Evolutionary conservation across 2,113 vertebrate genomes (phyloP).

Genomic region (Athene noctua): DNA sequence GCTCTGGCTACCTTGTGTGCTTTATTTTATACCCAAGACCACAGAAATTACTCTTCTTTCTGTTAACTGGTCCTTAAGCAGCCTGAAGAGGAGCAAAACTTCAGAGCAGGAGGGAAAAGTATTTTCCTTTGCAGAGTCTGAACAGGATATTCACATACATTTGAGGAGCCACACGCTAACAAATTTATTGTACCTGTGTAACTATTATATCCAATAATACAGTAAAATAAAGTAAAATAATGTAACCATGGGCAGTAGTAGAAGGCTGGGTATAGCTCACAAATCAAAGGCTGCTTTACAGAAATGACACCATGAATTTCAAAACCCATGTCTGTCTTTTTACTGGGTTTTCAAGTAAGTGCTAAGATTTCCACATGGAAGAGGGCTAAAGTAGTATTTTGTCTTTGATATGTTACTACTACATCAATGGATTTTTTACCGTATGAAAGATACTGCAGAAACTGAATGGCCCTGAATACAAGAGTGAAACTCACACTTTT

Average conservation of each 20-base stretch:
- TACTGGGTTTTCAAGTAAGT: not conserved
- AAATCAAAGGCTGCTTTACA: not conserved
- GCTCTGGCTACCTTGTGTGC: not conserved
- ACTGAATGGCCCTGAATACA: not conserved
- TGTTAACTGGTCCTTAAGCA: not conserved
- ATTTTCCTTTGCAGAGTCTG: not conserved
- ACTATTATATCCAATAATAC: not conserved
- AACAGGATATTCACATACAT: not conserved
- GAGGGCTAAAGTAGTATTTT: not conserved
- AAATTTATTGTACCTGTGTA: not conserved
- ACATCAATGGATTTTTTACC: not conserved
- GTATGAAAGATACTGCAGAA: not conserved
- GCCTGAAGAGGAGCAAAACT: not conserved
- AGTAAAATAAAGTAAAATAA: not conserved
- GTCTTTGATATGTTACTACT: not conserved
- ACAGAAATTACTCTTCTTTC: not conserved
- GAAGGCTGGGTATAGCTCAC: not conserved
- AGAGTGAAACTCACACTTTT: not conserved
- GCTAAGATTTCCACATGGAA: not conserved
- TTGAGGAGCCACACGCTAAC: not conserved
- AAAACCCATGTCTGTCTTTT: not conserved
- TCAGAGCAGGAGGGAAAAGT: not conserved
- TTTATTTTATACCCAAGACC: not conserved
- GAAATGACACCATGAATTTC: not conserved
- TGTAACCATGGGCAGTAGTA: fast-evolving